These are phyloP conservation scores for Eurytoma californica DNA, from an alignment of 2,888 invertebrate genomes.

Conservation along the genomic window DNA sequence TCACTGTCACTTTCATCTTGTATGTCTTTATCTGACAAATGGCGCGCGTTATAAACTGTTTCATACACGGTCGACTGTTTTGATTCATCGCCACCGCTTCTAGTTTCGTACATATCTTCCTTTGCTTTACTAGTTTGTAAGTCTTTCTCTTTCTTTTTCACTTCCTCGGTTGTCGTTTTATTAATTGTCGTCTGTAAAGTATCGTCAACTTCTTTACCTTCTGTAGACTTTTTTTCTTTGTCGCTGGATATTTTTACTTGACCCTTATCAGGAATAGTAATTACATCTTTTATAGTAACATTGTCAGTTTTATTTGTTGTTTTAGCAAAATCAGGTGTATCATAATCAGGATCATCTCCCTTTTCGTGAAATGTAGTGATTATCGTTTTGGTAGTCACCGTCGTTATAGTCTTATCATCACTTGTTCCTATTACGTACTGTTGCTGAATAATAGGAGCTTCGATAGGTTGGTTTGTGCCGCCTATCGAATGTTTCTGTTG, in stretches of 20 bases:
- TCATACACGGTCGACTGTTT: slow-evolving; percentile 64
- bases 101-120: slow-evolving; percentile 46
- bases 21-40: slow-evolving; percentile 55
- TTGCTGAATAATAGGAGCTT: slow-evolving; percentile 63
- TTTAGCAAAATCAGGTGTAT: slow-evolving; percentile 37
- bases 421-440: slow-evolving; percentile 57
- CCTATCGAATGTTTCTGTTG: slow-evolving; percentile 54
- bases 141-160: slow-evolving; percentile 47
- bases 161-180: slow-evolving; percentile 53
- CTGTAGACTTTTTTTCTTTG: slow-evolving; percentile 77
- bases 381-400: slow-evolving; percentile 55
- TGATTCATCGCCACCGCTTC: slow-evolving; percentile 38
- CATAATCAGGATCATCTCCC: neutral
- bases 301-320: neutral
- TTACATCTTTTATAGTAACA: neutral
- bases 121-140: slow-evolving; percentile 34
- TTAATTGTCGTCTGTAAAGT: slow-evolving; percentile 75
- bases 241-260: slow-evolving; percentile 62
- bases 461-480: slow-evolving; percentile 56
- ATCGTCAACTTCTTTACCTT: slow-evolving; percentile 78
- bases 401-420: slow-evolving; percentile 51
- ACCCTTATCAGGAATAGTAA: neutral
- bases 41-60: slow-evolving; percentile 63
- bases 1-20: slow-evolving; percentile 62
- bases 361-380: slow-evolving; percentile 49